phyloP scores from a whole-genome alignment of 1,140 invertebrate species.

The Physella acuta region DNA sequence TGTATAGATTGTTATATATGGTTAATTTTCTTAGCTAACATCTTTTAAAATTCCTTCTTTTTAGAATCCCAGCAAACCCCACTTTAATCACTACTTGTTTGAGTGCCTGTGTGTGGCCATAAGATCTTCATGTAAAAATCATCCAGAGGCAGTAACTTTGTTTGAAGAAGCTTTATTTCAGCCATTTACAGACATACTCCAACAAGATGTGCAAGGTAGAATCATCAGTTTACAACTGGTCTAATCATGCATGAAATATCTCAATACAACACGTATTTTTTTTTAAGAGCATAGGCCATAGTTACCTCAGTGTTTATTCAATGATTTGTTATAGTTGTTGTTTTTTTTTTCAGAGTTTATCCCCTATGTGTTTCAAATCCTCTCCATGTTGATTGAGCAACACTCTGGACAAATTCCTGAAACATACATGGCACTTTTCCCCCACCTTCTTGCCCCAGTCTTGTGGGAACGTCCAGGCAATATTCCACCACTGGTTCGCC shows the following conservation, averaged over 20 bases:
- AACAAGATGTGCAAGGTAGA: slow-evolving; percentile 86
- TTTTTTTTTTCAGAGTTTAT: slow-evolving; percentile 92
- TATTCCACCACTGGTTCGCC: slow-evolving; percentile 84
- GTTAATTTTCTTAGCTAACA: background rate
- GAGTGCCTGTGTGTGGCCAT: slow-evolving; percentile 88
- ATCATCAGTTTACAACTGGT: background rate
- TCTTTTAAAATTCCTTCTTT: slow-evolving; percentile 13
- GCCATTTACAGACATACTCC: slow-evolving; percentile 88
- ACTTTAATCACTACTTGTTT: slow-evolving; percentile 97
- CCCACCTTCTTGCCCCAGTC: slow-evolving; percentile 80
- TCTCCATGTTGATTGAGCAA: slow-evolving; percentile 87
- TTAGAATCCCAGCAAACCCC: slow-evolving; percentile 90
- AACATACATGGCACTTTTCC: slow-evolving; percentile 85
- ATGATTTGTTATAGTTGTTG: too few relatives aligned
- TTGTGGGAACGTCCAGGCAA: slow-evolving; percentile 92
- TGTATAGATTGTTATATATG: too few relatives aligned
- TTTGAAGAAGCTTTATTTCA: slow-evolving; percentile 92
- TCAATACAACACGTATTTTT: background rate
- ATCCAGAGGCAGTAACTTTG: slow-evolving; percentile 75
- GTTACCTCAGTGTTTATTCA: too few relatives aligned
- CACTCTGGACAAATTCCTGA: slow-evolving; percentile 70
- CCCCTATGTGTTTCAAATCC: slow-evolving; percentile 95
- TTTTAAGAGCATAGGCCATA: background rate
- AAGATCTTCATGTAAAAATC: slow-evolving; percentile 80
- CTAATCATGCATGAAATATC: background rate